Base-by-base conservation (phyloP, 35 echinoderm and acorn worm genomes). In the Holothuria glaberrima region DNA sequence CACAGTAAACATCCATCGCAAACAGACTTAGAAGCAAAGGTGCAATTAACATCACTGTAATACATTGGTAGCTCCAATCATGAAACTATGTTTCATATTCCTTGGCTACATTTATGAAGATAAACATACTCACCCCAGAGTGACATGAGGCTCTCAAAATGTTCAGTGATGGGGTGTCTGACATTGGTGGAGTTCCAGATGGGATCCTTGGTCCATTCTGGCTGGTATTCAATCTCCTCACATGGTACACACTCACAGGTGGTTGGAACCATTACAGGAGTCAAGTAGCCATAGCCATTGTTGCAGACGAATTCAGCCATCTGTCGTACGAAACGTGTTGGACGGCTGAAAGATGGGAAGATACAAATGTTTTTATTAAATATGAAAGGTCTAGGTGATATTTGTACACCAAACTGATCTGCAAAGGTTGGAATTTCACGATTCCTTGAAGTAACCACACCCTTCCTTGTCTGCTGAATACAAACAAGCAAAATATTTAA, bases 231-330 rank as follows among this genome's bases (percentile, higher is more conserved):
- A 6, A 89, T 71, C 32, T 99, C 93, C 68, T 99, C 88, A 65
- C 97, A 99, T 54, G 97, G 97, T 19, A 95, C 68, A 71, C 97
- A 99, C 58, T 95, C 88, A 61, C 97, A 99, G 35, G 82, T 78
- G 16, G 91, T 88, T 30, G 97, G 81, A 1, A 90, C 89, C 64
- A 89, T 80, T 59, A 95, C 91, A 1, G 91, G 86, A 24, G 75
- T 93, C 34, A 95, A 50, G 74, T 95, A 99, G 27, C 92, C 88
- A 29, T 82, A 33, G 38, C 97, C 97, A 65, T 92, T 94, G 64
- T 99, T 89, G 57, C 97, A 99, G 54, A 38, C 62, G 71, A 95
- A 99, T 63, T 99, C 93, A 24, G 91, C 97, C 93, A 95, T 93
- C 68, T 99, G 78, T 18, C 92, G 92, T 20, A 91, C 61, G 52